A percentile compares a stretch with the other conserved stretches of the same genome.
phyloP scores from a whole-genome alignment of 35 echinoderm and acorn worm species.

The Stichopus chloronotus region DNA sequence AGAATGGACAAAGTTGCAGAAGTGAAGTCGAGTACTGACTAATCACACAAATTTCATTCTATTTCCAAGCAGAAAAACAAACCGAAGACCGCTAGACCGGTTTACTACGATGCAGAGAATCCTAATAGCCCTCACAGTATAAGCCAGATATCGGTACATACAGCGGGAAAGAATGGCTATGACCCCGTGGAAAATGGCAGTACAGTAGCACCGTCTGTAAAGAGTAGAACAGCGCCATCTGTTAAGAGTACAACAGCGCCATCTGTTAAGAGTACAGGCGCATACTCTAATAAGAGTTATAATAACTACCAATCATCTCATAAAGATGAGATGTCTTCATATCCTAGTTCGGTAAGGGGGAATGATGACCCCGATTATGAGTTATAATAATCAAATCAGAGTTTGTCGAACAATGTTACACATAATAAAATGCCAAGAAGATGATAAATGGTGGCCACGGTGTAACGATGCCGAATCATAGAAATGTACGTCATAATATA shows the following conservation, averaged over 20 bases:
- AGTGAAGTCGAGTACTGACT: too few species aligned
- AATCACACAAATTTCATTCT: too few species aligned
- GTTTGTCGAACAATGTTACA: too few species aligned
- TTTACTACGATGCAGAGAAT: conserved; percentile 25
- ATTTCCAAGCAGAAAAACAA: conserved; percentile 15
- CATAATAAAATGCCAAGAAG: too few species aligned
- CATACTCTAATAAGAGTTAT: background rate
- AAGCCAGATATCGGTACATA: conserved; percentile 4
- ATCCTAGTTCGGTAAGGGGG: background rate
- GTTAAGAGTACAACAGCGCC: conserved; percentile 1
- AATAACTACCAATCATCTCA: background rate
- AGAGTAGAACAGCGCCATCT: background rate
- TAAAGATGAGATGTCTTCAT: background rate
- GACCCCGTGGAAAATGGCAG: background rate
- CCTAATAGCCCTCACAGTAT: conserved; percentile 31
- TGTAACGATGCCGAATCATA: too few species aligned
- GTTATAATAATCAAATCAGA: background rate
- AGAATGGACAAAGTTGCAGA: too few species aligned
- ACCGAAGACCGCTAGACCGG: conserved; percentile 1
- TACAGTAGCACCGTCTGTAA: background rate
- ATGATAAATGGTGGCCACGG: too few species aligned
- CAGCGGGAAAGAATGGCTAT: background rate
- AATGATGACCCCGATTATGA: background rate
- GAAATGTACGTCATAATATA: too few species aligned
- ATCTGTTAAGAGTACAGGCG: conserved; percentile 33